A percentile compares a stretch with the other conserved stretches of the same genome.
Conservation (phyloP, 2,888 invertebrate species). For the Apodemia hepburni region DNA sequence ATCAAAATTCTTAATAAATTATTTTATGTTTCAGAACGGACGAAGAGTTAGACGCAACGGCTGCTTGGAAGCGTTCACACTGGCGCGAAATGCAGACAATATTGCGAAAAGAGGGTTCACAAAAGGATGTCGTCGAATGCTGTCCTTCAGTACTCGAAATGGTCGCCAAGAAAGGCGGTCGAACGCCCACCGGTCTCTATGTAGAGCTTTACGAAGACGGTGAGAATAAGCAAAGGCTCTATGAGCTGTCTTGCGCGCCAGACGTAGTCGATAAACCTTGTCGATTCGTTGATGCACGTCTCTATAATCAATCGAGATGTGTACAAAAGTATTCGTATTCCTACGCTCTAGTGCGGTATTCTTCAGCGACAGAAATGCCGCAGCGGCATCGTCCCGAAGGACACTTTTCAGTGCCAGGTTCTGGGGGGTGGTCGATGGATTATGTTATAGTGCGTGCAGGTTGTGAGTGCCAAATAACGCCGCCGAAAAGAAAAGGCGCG, state of each 20-base stretch:
- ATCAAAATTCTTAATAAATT: not conserved
- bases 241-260: constrained; percentile 88
- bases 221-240: constrained; percentile 85
- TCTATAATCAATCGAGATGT: constrained; percentile 86
- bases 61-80: constrained; percentile 77
- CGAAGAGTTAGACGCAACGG: constrained; percentile 63
- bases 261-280: constrained; percentile 87
- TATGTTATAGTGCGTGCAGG: constrained; percentile 91
- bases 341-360: constrained; percentile 89
- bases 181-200: constrained; percentile 85
- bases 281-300: constrained; percentile 84
- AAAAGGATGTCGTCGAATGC: constrained; percentile 83
- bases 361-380: constrained; percentile 61
- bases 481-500: constrained; percentile 70
- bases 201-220: constrained; percentile 88
- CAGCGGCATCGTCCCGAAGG: constrained; percentile 57
- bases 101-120: constrained; percentile 73
- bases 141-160: constrained; percentile 90
- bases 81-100: constrained; percentile 83
- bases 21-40: constrained; percentile 53
- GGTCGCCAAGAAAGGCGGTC: constrained; percentile 88
- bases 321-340: constrained; percentile 91
- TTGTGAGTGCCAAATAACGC: constrained; percentile 89
- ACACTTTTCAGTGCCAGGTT: constrained; percentile 72
- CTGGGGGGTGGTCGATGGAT: constrained; percentile 87